Conservation (phyloP, 1,140 invertebrate genomes). For the Rhagoletis pomonella region DNA sequence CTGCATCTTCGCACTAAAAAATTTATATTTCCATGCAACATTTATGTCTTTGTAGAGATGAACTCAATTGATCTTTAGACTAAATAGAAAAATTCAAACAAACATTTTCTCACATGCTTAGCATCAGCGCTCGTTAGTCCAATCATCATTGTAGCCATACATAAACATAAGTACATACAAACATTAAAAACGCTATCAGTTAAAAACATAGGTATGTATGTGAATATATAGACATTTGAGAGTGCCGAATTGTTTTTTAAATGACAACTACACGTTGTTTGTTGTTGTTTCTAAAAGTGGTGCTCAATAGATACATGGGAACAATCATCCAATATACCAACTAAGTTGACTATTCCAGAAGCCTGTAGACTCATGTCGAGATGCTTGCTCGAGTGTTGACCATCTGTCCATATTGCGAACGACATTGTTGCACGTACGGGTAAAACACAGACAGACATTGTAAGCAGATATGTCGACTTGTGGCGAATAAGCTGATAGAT, state of each 20-base stretch:
- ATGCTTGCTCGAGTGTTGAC: neutral
- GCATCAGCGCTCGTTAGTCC: neutral
- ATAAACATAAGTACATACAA: neutral
- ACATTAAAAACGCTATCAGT: neutral
- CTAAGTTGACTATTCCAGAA: neutral
- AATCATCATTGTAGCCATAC: neutral
- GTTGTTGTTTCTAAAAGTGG: neutral
- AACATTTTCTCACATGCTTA: no score
- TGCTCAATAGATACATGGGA: slow-evolving; percentile 46
- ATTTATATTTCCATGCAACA: no score
- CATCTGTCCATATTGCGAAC: neutral
- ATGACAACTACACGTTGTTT: neutral
- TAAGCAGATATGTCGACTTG: no score
- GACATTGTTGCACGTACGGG: slow-evolving; percentile 8
- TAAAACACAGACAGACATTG: neutral
- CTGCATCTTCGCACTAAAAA: no score
- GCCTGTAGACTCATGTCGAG: neutral
- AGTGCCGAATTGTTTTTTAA: neutral
- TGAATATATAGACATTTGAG: slow-evolving; percentile 13
- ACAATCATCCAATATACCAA: neutral
- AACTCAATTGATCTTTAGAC: no score
- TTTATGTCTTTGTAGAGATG: no score
- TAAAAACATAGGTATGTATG: no score
- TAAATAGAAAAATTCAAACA: no score
- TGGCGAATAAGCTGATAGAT: neutral